Percentiles rank a stretch among this genome's conserved stretches.
Evolutionary conservation across 2,113 vertebrate species (phyloP).

Genomic region (Pongo pygmaeus): DNA sequence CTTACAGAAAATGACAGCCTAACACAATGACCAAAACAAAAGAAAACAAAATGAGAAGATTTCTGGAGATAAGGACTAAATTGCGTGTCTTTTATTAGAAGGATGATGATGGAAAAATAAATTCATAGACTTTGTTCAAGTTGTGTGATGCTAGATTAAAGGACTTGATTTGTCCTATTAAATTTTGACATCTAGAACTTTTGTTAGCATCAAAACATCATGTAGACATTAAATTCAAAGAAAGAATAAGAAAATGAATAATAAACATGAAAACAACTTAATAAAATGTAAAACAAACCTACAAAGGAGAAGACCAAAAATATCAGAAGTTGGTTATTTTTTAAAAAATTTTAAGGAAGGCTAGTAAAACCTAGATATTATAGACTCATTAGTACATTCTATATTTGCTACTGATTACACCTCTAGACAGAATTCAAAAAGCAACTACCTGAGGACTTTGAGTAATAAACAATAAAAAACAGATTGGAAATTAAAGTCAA

Average conservation of each 20-base stretch:
- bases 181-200: background rate
- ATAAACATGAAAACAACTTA: background rate
- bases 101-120: too few species aligned
- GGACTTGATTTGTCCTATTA: too few species aligned
- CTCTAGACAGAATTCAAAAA: background rate
- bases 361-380: background rate
- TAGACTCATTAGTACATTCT: background rate
- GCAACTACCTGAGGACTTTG: background rate
- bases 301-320: background rate
- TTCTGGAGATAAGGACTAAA: too few species aligned
- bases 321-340: background rate
- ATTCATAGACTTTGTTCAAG: too few species aligned
- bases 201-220: background rate
- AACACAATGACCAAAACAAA: background rate
- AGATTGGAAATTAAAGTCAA: background rate
- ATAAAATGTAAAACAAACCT: background rate
- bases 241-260: background rate
- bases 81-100: fast-evolving
- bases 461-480: background rate
- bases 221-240: background rate
- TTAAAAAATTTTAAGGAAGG: background rate
- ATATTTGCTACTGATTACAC: background rate
- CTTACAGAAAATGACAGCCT: background rate
- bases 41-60: too few species aligned
- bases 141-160: too few species aligned